These are phyloP conservation scores for Tethea ocularis DNA, from an alignment of 2,888 invertebrate species.

Conservation along the genomic window DNA sequence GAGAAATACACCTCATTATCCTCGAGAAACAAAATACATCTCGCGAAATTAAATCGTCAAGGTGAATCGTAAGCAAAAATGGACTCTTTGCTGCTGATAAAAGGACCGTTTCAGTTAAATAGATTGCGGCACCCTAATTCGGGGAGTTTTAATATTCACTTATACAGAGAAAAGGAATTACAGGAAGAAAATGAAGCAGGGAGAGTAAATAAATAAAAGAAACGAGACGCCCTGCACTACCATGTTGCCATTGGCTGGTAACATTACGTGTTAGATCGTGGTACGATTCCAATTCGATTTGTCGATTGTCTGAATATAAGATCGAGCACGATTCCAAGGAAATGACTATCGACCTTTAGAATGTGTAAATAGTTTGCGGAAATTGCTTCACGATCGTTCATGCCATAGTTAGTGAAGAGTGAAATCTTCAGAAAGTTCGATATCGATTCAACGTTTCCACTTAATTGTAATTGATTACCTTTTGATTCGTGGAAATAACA, in stretches of 20 bases:
- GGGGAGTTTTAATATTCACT: constrained; percentile 77
- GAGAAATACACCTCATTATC: constrained; percentile 41
- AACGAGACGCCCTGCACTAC: constrained; percentile 44
- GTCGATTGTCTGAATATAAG: constrained; percentile 53
- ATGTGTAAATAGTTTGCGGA: constrained; percentile 65
- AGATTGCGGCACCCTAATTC: constrained; percentile 54
- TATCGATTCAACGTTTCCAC: not conserved
- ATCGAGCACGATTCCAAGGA: constrained; percentile 50
- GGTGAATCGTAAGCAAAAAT: constrained; percentile 33
- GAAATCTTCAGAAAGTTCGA: constrained; percentile 11
- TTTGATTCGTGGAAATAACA: not conserved
- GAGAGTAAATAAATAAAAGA: constrained; percentile 76
- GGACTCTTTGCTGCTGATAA: constrained; percentile 39
- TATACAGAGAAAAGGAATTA: constrained; percentile 80
- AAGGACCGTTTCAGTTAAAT: constrained; percentile 40
- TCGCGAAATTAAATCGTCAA: constrained; percentile 55
- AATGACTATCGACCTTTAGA: constrained; percentile 67
- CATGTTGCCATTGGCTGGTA: constrained; percentile 58
- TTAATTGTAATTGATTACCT: not conserved
- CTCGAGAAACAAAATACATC: constrained; percentile 28
- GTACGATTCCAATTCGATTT: constrained; percentile 73
- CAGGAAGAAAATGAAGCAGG: constrained; percentile 78
- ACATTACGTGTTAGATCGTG: constrained; percentile 77
- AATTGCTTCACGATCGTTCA: constrained; percentile 32
- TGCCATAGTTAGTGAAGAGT: constrained; percentile 13